phyloP scores from a whole-genome alignment of 1,140 invertebrate genomes.

The Thereuonema tuberculata region DNA sequence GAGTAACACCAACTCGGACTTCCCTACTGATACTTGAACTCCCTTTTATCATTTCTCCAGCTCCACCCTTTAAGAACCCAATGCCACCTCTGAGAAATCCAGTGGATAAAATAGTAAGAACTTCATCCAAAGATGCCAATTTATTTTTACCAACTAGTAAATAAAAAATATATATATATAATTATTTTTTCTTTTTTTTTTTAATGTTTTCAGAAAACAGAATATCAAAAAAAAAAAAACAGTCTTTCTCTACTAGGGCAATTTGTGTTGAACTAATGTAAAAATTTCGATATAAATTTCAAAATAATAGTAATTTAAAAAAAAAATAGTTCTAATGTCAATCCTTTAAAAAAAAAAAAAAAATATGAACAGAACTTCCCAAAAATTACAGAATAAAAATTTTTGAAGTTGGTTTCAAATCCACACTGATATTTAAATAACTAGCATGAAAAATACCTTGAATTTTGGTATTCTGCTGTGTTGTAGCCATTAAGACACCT shows the following conservation, averaged over 20 bases:
- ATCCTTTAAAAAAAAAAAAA: no score
- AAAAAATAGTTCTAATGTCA: no score
- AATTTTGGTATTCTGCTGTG: slow-evolving; percentile 40
- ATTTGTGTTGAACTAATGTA: no score
- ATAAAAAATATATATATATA: background rate
- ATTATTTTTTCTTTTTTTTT: background rate
- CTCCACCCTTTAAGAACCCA: slow-evolving; percentile 79
- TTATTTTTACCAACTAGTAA: slow-evolving; percentile 23
- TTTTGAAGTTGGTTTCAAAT: no score
- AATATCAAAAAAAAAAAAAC: slow-evolving; percentile 6
- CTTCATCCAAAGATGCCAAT: slow-evolving; percentile 75
- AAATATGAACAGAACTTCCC: no score
- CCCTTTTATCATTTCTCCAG: slow-evolving; percentile 91
- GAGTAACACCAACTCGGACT: slow-evolving; percentile 86
- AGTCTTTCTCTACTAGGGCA: no score
- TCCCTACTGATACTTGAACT: slow-evolving; percentile 82
- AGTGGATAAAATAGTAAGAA: slow-evolving; percentile 77
- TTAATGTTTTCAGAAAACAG: no score
- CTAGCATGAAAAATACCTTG: no score
- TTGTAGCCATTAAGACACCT: slow-evolving; percentile 69
- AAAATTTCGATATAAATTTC: no score
- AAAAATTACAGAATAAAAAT: no score
- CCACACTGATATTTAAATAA: no score
- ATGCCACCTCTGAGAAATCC: slow-evolving; percentile 88
- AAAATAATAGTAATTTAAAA: no score